Base-by-base conservation (phyloP, 2,888 invertebrate genomes). In the Drosophila incognita region DNA sequence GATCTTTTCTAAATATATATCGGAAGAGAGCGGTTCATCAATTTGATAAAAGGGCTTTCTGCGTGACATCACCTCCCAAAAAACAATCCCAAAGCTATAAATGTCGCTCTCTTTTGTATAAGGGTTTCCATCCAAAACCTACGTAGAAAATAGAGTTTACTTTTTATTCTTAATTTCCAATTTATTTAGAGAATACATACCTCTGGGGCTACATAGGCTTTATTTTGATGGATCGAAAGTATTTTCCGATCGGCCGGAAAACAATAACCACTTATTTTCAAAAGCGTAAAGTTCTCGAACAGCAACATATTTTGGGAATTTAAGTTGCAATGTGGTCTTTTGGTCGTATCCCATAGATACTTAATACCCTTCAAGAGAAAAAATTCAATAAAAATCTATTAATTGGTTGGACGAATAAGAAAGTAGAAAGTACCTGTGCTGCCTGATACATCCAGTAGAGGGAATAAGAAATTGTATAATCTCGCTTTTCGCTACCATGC, bases 391-490 rank as follows among this genome's bases (percentile, higher is more conserved):
- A 29, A 40, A 40, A n/a, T 40, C 27, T 29, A 0, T 6, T 18
- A 38, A n/a, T 38, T 24, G 6, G 13, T 7, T 5, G 3, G n/a
- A 18, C 27, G 15, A 18, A 54, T 18, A 40, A 15, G 13, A 13
- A 15, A 56, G 4, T 13, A 8, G 0, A 27, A 15, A 18, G 21
- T 52, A 63, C 63, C 46, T 54, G 21, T 29, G 54, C 63, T 5
- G 29, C 35, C 29, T 63, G 63, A 1, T 42, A 35, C 48, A 63
- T 48, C 63, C 63, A 63, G 40, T 38, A 15, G n/a, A 63, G n/a
- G 10, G 48, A 36, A 24, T 31, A 11, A 4, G 10, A 11, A 3
- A 8, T 33, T 18, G 52, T 15, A 53, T 61, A 61, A 21, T 42
- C 21, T 27, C 15, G 31, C 31, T 35, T 40, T 31, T 40, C 18